Percentiles rank a stretch among this genome's conserved stretches.
These are phyloP conservation scores for Antechinus stuartii DNA, from an alignment of 2,113 vertebrate species.

Conservation along the genomic window DNA sequence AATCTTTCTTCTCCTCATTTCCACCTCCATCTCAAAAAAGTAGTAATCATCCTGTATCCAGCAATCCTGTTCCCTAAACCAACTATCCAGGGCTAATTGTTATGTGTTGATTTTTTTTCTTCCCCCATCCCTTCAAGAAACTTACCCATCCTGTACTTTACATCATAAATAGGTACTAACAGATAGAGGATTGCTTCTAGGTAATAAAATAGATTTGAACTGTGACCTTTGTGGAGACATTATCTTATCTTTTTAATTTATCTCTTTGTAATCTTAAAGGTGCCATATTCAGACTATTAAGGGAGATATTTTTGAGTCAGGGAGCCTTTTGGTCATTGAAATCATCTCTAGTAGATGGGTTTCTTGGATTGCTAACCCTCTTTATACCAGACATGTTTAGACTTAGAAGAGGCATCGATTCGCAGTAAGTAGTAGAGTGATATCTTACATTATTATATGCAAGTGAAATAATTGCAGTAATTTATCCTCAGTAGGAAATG, in stretches of 20 bases:
- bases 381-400: not conserved
- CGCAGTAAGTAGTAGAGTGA: not conserved
- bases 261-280: not conserved
- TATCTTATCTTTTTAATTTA: not conserved
- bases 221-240: not conserved
- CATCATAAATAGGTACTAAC: not conserved
- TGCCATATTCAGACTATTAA: not conserved
- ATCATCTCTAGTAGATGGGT: conserved; percentile 6
- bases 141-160: not conserved
- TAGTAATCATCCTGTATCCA: not conserved
- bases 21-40: not conserved
- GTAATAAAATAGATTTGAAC: not conserved
- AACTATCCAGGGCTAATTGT: not conserved
- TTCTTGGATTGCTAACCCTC: conserved; percentile 8
- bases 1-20: not conserved
- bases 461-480: not conserved
- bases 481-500: not conserved
- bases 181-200: not conserved
- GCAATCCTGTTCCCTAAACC: not conserved
- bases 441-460: not conserved
- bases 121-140: not conserved
- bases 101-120: not conserved
- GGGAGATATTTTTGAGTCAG: not conserved
- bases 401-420: not conserved
- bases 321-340: not conserved